Evolutionary conservation across 2,888 invertebrate genomes (phyloP).

Genomic region (Ormyrus pomaceus): DNA sequence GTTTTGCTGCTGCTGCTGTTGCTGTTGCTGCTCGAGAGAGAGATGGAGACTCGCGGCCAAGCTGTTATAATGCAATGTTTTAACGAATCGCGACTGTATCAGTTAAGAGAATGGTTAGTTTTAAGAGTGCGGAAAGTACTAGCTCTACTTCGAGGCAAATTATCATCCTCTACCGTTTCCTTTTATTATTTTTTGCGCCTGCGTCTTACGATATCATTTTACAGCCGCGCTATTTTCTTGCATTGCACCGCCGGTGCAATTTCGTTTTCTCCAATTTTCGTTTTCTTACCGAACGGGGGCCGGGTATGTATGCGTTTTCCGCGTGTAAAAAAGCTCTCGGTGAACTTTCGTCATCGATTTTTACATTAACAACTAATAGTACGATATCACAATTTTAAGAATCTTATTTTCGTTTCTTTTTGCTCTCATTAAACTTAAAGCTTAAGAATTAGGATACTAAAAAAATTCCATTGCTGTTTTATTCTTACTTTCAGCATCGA

Average conservation of each 20-base stretch:
- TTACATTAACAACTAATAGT: slow-evolving; percentile 47
- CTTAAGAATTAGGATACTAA: slow-evolving; percentile 42
- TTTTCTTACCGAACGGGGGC: neutral
- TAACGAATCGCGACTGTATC: slow-evolving; percentile 28
- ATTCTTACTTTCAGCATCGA: slow-evolving; percentile 25
- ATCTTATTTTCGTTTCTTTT: slow-evolving; percentile 46
- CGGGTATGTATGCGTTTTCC: neutral
- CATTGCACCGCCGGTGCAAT: neutral
- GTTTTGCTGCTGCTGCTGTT: neutral
- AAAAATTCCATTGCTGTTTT: slow-evolving; percentile 40
- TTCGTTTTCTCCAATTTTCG: neutral
- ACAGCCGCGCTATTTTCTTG: slow-evolving; percentile 31
- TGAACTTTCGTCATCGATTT: slow-evolving; percentile 37
- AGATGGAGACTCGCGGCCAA: neutral
- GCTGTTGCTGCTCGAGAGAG: too few species aligned
- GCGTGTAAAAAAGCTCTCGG: slow-evolving; percentile 1
- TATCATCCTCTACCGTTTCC: slow-evolving; percentile 36
- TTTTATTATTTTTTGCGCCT: slow-evolving; percentile 19
- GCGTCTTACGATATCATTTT: slow-evolving; percentile 38
- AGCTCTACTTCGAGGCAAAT: slow-evolving; percentile 30
- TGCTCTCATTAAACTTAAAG: slow-evolving; percentile 39
- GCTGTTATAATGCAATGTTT: slow-evolving; percentile 21
- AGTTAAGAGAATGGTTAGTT: slow-evolving; percentile 37
- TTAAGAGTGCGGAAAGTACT: slow-evolving; percentile 34
- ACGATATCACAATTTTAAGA: slow-evolving; percentile 55